Conservation (phyloP, 2,797 vertebrate genomes). For the Onychomys arenicola region DNA sequence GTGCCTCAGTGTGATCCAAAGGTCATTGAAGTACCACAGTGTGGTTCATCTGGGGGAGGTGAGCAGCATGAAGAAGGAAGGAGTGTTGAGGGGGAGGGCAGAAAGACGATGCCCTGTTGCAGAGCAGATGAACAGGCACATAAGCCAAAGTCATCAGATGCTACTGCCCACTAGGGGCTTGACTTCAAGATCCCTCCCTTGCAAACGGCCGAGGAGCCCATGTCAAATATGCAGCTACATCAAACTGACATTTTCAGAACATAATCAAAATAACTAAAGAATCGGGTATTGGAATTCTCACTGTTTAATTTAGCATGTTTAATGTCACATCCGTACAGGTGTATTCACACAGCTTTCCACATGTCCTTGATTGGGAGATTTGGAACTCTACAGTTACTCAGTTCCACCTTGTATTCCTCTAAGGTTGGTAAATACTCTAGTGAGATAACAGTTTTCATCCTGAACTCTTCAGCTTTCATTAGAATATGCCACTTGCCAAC, state of each 20-base stretch:
- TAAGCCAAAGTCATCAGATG: neutral
- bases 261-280: neutral
- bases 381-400: neutral
- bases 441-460: neutral
- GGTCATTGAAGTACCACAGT: neutral
- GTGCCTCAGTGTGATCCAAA: neutral
- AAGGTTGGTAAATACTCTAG: neutral
- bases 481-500: neutral
- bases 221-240: neutral
- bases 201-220: neutral
- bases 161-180: neutral
- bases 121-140: neutral
- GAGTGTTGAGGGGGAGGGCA: neutral
- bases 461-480: neutral
- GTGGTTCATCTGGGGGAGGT: neutral
- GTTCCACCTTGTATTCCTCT: neutral
- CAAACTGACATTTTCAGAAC: neutral
- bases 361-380: neutral
- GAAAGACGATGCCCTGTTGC: neutral
- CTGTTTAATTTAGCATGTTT: neutral
- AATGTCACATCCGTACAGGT: neutral
- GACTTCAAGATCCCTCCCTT: neutral
- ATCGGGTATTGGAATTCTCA: neutral
- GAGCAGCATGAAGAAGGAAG: too few species aligned
- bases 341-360: neutral